phyloP scores from a whole-genome alignment of 2,113 vertebrate genomes.

The Petrocephalus microphthalmus region DNA sequence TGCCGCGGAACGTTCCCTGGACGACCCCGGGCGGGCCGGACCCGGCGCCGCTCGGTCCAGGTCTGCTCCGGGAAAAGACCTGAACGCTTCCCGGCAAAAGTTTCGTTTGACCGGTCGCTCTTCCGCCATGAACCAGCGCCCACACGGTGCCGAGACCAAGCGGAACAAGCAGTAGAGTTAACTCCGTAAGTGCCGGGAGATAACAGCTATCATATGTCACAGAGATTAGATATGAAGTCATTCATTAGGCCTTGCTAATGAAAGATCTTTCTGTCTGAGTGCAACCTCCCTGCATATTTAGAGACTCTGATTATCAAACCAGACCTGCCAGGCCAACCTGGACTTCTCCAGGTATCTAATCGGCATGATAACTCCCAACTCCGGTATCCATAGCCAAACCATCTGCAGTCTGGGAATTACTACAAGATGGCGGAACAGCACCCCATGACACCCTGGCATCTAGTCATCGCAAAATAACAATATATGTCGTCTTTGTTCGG shows the following conservation, averaged over 20 bases:
- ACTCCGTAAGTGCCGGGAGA: not conserved
- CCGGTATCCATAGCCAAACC: not conserved
- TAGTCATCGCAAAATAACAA: too few species aligned
- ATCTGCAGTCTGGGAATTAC: not conserved
- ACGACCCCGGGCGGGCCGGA: not conserved
- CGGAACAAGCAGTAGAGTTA: not conserved
- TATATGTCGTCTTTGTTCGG: too few species aligned
- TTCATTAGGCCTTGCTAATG: not conserved
- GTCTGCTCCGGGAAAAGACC: not conserved
- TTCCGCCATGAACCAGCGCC: not conserved
- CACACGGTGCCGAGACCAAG: not conserved
- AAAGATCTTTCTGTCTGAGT: not conserved
- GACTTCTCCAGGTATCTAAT: not conserved
- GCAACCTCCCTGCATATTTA: not conserved
- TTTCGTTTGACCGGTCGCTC: not conserved
- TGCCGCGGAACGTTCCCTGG: slow-evolving; percentile 7
- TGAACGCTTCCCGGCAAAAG: not conserved
- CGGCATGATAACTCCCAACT: not conserved
- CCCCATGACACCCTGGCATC: too few species aligned
- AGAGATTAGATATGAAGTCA: not conserved
- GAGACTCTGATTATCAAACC: not conserved
- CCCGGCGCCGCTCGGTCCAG: not conserved
- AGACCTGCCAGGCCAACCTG: not conserved
- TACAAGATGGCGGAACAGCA: not conserved
- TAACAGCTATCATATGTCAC: not conserved